phyloP scores from a whole-genome alignment of 1,140 invertebrate species.

The Ctenoplectra terminalis region DNA sequence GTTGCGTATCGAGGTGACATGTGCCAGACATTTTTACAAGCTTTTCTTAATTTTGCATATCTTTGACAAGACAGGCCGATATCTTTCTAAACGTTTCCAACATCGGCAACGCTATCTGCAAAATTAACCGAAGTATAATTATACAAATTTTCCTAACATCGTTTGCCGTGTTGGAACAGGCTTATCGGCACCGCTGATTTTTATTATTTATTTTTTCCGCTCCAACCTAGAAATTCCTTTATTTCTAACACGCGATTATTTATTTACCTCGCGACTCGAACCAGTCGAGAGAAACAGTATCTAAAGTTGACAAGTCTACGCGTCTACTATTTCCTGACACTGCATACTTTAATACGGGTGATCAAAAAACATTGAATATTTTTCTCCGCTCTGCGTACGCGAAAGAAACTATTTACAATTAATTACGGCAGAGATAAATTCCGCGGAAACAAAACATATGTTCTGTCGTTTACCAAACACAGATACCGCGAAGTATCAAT shows the following conservation, averaged over 20 bases:
- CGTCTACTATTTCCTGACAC: conserved; percentile 4
- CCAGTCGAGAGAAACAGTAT: neutral
- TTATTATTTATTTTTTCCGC: too few species aligned
- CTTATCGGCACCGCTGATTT: too few species aligned
- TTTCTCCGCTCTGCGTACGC: too few species aligned
- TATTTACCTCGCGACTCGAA: conserved; percentile 6
- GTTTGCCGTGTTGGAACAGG: too few species aligned
- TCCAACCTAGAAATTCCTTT: too few species aligned
- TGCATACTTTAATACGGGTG: neutral
- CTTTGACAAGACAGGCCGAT: conserved; percentile 1
- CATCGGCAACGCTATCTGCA: neutral
- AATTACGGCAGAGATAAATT: too few species aligned
- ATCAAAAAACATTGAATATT: too few species aligned
- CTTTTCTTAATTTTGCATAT: conserved; percentile 1
- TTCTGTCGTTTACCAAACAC: too few species aligned
- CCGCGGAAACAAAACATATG: too few species aligned
- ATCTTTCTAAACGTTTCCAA: neutral
- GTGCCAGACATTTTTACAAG: neutral
- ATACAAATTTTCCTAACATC: neutral
- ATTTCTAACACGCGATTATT: neutral
- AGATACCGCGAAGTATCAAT: too few species aligned
- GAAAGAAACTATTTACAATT: too few species aligned
- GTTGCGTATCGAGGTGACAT: neutral
- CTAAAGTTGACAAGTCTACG: conserved; percentile 6
- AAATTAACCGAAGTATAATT: neutral